Evolutionary conservation across 2,888 invertebrate genomes (phyloP).

Genomic region (Fragum fragum): DNA sequence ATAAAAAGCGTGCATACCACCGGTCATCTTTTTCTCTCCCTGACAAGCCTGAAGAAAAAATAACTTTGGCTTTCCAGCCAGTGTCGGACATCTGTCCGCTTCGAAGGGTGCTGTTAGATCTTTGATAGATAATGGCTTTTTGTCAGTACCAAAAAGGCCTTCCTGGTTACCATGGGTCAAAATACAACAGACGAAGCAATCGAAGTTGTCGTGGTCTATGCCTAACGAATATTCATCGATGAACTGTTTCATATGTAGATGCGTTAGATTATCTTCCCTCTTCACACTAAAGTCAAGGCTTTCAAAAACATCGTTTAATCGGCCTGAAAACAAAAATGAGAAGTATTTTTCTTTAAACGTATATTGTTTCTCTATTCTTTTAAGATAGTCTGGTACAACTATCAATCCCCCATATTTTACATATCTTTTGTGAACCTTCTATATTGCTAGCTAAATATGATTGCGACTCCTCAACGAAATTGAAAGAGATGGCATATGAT

Average conservation of each 20-base stretch:
- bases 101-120: slow-evolving; percentile 76
- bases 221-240: slow-evolving; percentile 64
- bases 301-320: slow-evolving; percentile 70
- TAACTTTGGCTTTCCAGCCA: slow-evolving; percentile 84
- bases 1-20: slow-evolving; percentile 41
- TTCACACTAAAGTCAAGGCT: slow-evolving; percentile 74
- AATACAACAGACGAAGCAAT: slow-evolving; percentile 83
- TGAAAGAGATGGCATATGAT: too few species aligned
- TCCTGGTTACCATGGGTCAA: slow-evolving; percentile 80
- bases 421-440: too few species aligned
- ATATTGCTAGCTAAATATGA: too few species aligned
- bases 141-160: slow-evolving; percentile 77
- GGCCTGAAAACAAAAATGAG: slow-evolving; percentile 67
- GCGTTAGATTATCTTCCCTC: slow-evolving; percentile 68
- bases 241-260: slow-evolving; percentile 66
- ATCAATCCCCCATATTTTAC: too few species aligned
- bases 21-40: slow-evolving; percentile 77
- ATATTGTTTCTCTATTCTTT: too few species aligned
- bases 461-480: too few species aligned
- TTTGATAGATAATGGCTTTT: slow-evolving; percentile 68
- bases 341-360: too few species aligned
- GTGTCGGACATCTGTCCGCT: slow-evolving; percentile 72
- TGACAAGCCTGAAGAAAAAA: slow-evolving; percentile 85
- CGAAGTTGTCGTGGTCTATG: slow-evolving; percentile 74
- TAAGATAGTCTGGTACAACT: too few species aligned